A percentile compares a stretch with the other conserved stretches of the same genome.
Evolutionary conservation across 23 tunicate genomes (phyloP).

Genomic region (Ciona savignyi): DNA sequence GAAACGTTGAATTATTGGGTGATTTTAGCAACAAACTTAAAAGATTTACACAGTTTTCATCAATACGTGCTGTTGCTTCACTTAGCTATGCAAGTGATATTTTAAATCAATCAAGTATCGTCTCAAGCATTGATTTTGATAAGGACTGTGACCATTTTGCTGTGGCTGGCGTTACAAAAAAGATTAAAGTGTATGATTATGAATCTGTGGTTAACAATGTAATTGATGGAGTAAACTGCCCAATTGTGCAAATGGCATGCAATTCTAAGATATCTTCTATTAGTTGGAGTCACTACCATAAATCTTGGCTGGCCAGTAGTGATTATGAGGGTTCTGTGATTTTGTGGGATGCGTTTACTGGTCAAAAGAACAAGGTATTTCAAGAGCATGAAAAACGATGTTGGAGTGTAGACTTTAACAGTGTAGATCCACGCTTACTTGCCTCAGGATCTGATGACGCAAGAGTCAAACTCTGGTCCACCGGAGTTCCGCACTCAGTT

Average conservation of each 20-base stretch:
- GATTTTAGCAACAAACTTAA: constrained; percentile 62
- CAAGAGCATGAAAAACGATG: constrained; percentile 98
- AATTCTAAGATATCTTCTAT: constrained; percentile 91
- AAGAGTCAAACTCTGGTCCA: constrained; percentile 88
- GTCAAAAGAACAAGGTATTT: constrained; percentile 55
- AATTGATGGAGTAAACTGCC: constrained; percentile 70
- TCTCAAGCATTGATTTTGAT: constrained; percentile 96
- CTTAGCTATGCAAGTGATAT: constrained; percentile 84
- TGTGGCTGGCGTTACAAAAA: constrained; percentile 98
- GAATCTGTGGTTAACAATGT: constrained; percentile 84
- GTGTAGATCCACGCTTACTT: constrained; percentile 76
- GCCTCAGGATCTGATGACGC: constrained; percentile 99
- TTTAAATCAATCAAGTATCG: constrained; percentile 83
- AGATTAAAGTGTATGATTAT: constrained; percentile 96
- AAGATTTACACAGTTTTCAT: constrained; percentile 73
- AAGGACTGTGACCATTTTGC: constrained; percentile 96
- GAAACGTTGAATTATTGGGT: constrained; percentile 44
- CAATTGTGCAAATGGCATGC: constrained; percentile 92
- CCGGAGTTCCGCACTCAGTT: constrained; percentile 60
- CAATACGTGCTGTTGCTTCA: constrained; percentile 71
- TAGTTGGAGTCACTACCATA: constrained; percentile 95
- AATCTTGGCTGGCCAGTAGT: constrained; percentile 88
- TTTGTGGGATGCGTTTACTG: constrained; percentile 94
- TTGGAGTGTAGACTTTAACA: constrained; percentile 99
- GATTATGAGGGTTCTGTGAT: constrained; percentile 96